Percentiles rank a stretch among this genome's conserved stretches.
Conservation (phyloP, 2,113 vertebrate species). For the Cyprinodon variegatus region DNA sequence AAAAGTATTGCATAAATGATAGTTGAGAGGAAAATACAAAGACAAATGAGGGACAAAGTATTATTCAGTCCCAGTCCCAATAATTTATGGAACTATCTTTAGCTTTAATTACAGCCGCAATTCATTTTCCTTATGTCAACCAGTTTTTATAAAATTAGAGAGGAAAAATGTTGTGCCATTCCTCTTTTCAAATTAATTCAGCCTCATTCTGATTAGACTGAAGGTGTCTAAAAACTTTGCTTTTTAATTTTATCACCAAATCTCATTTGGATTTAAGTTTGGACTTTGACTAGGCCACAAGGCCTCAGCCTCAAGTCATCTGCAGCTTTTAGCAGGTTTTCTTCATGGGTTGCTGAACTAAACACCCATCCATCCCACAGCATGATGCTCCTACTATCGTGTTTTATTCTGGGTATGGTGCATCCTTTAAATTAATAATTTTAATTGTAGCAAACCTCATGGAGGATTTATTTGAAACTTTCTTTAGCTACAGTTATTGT, state of each 20-base stretch:
- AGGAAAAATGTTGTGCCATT: too few relatives aligned
- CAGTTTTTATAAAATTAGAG: too few relatives aligned
- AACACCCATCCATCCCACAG: neutral
- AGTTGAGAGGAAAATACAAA: too few relatives aligned
- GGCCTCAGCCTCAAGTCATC: neutral
- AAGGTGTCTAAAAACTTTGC: neutral
- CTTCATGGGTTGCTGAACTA: neutral
- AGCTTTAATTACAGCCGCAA: neutral
- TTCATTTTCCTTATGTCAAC: neutral
- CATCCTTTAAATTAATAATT: too few relatives aligned
- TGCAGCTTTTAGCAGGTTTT: neutral
- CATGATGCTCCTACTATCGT: neutral
- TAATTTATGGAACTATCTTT: neutral
- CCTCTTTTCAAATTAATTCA: too few relatives aligned
- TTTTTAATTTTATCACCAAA: neutral
- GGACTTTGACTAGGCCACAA: neutral
- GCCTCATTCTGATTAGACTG: neutral
- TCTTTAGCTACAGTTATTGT: too few relatives aligned
- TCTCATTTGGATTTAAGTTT: neutral
- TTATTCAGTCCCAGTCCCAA: neutral
- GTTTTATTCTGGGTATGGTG: too few relatives aligned
- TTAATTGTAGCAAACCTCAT: too few relatives aligned
- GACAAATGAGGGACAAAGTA: neutral
- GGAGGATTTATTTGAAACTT: too few relatives aligned
- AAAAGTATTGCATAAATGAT: too few relatives aligned